Conservation (phyloP, 2,888 invertebrate species). For the Cordilura impudica region DNA sequence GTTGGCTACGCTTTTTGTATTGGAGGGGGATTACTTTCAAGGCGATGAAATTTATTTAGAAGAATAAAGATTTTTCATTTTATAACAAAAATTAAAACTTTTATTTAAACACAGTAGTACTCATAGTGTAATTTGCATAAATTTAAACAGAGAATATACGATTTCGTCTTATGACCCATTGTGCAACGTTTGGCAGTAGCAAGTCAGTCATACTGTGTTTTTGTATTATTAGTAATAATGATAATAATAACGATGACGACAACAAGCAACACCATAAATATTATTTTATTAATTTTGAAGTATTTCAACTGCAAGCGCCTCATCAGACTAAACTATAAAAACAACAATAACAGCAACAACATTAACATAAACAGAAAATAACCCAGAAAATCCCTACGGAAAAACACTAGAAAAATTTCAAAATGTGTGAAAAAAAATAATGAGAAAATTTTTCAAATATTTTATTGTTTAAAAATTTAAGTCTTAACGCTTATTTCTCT, state of each 20-base stretch:
- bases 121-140: too few relatives aligned
- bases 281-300: neutral
- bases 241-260: neutral
- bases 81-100: too few relatives aligned
- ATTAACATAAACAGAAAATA: neutral
- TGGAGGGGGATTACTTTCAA: too few relatives aligned
- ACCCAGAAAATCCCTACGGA: neutral
- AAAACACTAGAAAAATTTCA: neutral
- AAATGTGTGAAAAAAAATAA: neutral
- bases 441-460: neutral
- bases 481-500: neutral
- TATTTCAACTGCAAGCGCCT: neutral
- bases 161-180: too few relatives aligned
- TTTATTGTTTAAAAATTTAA: neutral
- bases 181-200: neutral
- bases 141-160: too few relatives aligned
- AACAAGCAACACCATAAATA: neutral
- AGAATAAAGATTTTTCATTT: too few relatives aligned
- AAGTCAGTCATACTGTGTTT: neutral
- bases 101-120: too few relatives aligned
- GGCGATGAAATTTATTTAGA: too few relatives aligned
- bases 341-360: too few relatives aligned
- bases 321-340: neutral
- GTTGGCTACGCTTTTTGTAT: too few relatives aligned
- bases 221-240: neutral